Conservation (phyloP, 1,140 invertebrate species). For the Bactericera cockerelli region DNA sequence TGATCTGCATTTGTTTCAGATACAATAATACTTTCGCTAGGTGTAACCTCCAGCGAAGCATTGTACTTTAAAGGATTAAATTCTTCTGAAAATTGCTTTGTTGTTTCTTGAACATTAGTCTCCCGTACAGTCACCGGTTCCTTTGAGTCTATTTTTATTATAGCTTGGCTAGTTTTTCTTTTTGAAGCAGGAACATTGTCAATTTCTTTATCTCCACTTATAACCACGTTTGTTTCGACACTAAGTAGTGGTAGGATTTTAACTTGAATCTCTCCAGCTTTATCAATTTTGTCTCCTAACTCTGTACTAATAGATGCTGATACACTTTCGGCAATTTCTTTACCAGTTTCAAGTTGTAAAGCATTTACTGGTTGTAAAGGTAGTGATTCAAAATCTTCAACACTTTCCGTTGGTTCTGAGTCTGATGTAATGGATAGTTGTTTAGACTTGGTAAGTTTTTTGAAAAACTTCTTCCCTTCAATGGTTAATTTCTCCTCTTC, state of each 20-base stretch:
- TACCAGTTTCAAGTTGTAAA: constrained; percentile 20
- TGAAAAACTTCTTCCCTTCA: constrained; percentile 17
- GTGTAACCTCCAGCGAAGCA: constrained; percentile 27
- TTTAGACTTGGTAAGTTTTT: constrained; percentile 11
- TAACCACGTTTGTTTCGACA: constrained; percentile 26
- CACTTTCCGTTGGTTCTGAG: constrained; percentile 14
- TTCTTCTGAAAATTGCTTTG: constrained; percentile 33
- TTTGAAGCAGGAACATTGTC: constrained; percentile 14
- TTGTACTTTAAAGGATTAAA: constrained; percentile 34
- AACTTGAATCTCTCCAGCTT: constrained; percentile 15
- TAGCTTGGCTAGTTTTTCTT: neutral
- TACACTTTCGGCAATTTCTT: constrained; percentile 22
- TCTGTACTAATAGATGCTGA: constrained; percentile 18
- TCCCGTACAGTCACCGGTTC: constrained; percentile 5
- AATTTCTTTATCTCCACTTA: constrained; percentile 34
- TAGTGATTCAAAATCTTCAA: constrained; percentile 26
- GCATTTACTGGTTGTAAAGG: constrained; percentile 17
- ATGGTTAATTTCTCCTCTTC: constrained; percentile 20
- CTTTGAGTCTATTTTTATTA: constrained; percentile 22
- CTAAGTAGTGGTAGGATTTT: constrained; percentile 17
- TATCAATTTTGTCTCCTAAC: constrained; percentile 16
- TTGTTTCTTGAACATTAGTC: constrained; percentile 29
- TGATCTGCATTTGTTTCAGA: constrained; percentile 35
- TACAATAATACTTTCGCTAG: constrained; percentile 40
- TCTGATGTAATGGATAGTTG: constrained; percentile 8